phyloP scores from a whole-genome alignment of 2,797 vertebrate species.

The Hyperoplus immaculatus region DNA sequence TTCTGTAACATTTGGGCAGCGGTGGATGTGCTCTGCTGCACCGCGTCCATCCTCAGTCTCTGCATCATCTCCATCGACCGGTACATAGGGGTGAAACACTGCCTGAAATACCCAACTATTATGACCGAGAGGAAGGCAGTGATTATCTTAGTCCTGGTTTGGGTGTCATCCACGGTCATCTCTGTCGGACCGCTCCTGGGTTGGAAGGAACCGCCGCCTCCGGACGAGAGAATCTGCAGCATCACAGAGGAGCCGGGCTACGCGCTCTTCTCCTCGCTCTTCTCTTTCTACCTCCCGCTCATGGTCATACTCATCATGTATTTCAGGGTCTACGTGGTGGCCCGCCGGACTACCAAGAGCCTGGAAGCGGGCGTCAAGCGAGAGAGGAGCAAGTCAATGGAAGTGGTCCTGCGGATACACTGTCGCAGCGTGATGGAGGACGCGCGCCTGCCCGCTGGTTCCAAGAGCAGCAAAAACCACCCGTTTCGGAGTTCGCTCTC shows the following conservation, averaged over 20 bases:
- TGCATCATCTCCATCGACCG: conserved; percentile 98
- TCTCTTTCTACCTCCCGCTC: conserved; percentile 98
- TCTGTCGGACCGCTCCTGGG: conserved; percentile 97
- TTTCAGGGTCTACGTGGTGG: conserved; percentile 96
- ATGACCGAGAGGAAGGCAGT: conserved; percentile 96
- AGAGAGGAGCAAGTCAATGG: conserved; percentile 93
- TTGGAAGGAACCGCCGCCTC: conserved; percentile 96
- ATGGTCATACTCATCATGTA: conserved; percentile 97
- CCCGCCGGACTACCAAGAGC: conserved; percentile 94
- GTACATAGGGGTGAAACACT: conserved; percentile 97
- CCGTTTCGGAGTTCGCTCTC: conserved; percentile 96
- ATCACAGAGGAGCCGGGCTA: conserved; percentile 98
- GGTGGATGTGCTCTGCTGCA: conserved; percentile 99
- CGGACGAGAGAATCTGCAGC: conserved; percentile 91
- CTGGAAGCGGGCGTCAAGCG: conserved; percentile 96
- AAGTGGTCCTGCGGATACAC: conserved; percentile 96
- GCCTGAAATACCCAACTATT: conserved; percentile 97
- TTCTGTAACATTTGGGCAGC: conserved; percentile 99
- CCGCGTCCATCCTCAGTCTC: conserved; percentile 98
- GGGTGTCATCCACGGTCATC: conserved; percentile 94
- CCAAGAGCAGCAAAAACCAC: conserved; percentile 89
- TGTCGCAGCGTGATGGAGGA: conserved; percentile 91
- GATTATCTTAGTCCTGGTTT: conserved; percentile 91
- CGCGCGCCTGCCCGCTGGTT: conserved; percentile 67
- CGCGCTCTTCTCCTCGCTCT: conserved; percentile 96